Base-by-base conservation (phyloP, 2,888 invertebrate species). In the Drosophila koepferae region DNA sequence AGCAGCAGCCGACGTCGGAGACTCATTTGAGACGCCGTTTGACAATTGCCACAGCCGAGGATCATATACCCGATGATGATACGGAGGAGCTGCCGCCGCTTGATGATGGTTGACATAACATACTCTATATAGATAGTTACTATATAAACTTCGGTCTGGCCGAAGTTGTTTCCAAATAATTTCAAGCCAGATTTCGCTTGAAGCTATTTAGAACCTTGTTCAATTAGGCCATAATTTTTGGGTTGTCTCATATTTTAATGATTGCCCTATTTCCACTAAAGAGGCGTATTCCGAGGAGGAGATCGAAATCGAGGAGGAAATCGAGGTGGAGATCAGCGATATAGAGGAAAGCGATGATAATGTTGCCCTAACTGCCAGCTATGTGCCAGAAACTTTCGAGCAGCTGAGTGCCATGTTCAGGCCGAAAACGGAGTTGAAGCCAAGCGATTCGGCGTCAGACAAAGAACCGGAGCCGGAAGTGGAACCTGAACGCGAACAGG, bases 261-360 rank as follows among this genome's bases (percentile, higher is more conserved):
- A 38, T 44, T 48, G 59, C 49, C 49, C 63, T 71, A 54, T 74
- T 70, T 63, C 31, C 77, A 60, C 40, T 34, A 58, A 44, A 61
- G 74, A 90, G 90, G 92, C 92, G 69, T 91, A 90, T 68, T 89
- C 90, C 38, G 92, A 91, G 51, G 92, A 92, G 71, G 91, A 91
- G 81, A 81, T 91, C 62, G 91, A 90, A 74, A 89, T 89, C 53
- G 92, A 89, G 54, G 90, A 91, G 56, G 92, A 92, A 58, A 91
- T 91, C 43, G 92, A 92, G 66, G 90, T 91, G 62, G 85, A 85
- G 44, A 68, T 84, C 62, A 86, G 77, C 68, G 85, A 85, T 49
- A 46, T 70, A 14, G 92, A 91, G n/a, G 91, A 90, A 54, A 92
- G 90, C 28, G 90, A 91, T 16, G 93, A 93, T 70, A 93, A 93